Evolutionary conservation across 2,797 vertebrate genomes (phyloP).

Genomic region (Pelodytes ibericus): DNA sequence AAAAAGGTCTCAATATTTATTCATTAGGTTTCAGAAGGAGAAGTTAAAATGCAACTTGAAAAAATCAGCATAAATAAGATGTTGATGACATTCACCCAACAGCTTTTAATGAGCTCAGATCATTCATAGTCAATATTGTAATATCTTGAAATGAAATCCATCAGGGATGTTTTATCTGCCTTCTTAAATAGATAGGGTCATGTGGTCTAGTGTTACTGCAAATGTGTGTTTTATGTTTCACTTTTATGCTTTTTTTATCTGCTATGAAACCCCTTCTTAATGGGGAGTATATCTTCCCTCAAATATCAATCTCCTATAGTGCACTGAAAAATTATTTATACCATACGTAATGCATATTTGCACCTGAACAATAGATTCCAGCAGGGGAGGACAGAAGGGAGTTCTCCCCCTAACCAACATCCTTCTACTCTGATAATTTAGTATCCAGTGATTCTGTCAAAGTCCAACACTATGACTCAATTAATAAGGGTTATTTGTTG

Average conservation of each 20-base stretch:
- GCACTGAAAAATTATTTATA: too few species aligned
- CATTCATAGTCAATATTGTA: constrained; percentile 8
- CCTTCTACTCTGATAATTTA: too few species aligned
- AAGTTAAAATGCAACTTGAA: background rate
- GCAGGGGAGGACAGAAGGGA: too few species aligned
- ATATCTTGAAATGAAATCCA: background rate
- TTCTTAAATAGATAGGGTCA: background rate
- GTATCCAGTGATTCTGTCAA: too few species aligned
- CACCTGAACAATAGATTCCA: too few species aligned
- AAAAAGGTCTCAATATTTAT: constrained; percentile 8
- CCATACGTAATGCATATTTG: too few species aligned
- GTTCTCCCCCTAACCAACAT: too few species aligned
- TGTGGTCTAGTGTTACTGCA: background rate
- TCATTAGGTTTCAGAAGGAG: constrained; percentile 1
- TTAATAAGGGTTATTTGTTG: too few species aligned
- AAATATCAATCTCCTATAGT: too few species aligned
- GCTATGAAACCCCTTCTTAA: background rate
- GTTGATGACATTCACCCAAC: constrained; percentile 7
- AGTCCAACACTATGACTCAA: too few species aligned
- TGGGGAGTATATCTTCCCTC: background rate
- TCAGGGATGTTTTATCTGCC: background rate
- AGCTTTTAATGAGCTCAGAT: constrained; percentile 7
- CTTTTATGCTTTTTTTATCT: background rate
- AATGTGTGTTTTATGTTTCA: background rate
- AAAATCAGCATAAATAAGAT: constrained; percentile 14